phyloP scores from a whole-genome alignment of 2,888 invertebrate species.

The Carabus problematicus region DNA sequence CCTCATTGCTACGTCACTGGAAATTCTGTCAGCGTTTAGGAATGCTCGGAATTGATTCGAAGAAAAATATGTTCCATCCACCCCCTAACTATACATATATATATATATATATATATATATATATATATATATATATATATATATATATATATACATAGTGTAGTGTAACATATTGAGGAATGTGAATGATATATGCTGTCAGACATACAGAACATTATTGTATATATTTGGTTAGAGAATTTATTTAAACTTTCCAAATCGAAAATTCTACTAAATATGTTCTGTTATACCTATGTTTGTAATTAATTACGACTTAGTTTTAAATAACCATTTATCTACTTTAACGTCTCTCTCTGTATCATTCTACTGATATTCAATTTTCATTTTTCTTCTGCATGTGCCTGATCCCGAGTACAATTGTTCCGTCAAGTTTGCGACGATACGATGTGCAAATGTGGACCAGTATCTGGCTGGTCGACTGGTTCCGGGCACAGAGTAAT shows the following conservation, averaged over 20 bases:
- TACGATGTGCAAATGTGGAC: conserved; percentile 3
- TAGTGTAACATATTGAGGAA: conserved; percentile 11
- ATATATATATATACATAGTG: not conserved
- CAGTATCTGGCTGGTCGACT: conserved; percentile 38
- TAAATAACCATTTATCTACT: conserved; percentile 5
- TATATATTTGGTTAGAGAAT: too few species aligned
- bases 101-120: too few species aligned
- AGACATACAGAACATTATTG: too few species aligned
- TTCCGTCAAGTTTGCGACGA: not conserved
- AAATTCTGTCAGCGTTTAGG: conserved; percentile 19
- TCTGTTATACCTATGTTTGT: too few species aligned
- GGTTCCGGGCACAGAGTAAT: conserved; percentile 49
- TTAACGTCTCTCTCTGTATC: conserved; percentile 3
- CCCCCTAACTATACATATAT: conserved; percentile 1
- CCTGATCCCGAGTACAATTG: not conserved
- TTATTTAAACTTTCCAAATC: too few species aligned
- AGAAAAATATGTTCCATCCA: conserved; percentile 21
- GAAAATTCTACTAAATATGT: too few species aligned
- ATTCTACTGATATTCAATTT: conserved; percentile 44
- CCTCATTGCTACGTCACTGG: not conserved
- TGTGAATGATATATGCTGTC: not conserved
- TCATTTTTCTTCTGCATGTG: conserved; percentile 45
- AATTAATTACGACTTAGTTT: too few species aligned
- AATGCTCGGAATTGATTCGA: conserved; percentile 24
- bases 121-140: too few species aligned